Evolutionary conservation across 2,888 invertebrate species (phyloP).

Genomic region (Cephus pygmeus): DNA sequence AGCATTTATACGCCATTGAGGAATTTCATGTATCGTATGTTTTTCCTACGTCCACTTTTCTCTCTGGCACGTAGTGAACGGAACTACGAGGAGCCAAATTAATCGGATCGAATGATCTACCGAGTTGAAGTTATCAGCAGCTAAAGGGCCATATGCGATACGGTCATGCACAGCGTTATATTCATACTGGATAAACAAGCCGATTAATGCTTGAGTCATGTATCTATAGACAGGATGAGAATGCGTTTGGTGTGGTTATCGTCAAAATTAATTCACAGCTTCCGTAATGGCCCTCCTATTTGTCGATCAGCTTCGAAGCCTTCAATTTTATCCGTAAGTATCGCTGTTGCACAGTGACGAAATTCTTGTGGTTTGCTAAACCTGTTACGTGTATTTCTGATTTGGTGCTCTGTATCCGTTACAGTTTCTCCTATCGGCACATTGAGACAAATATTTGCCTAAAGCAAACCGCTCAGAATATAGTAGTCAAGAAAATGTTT

Average conservation of each 20-base stretch:
- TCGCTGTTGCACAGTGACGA: background rate
- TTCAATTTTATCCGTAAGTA: no score
- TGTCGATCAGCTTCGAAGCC: background rate
- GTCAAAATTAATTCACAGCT: background rate
- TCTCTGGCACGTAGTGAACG: background rate
- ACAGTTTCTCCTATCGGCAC: background rate
- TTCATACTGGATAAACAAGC: background rate
- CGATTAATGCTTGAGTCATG: background rate
- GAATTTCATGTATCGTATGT: background rate
- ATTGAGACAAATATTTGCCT: background rate
- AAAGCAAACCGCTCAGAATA: background rate
- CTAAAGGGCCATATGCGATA: background rate
- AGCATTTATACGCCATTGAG: background rate
- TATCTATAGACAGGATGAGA: background rate
- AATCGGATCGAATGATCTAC: background rate
- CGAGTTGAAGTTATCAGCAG: background rate
- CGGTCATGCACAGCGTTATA: background rate
- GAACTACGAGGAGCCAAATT: background rate
- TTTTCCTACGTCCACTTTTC: background rate
- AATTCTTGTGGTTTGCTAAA: background rate
- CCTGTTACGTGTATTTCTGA: background rate
- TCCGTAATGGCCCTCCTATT: background rate
- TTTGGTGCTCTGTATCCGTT: background rate
- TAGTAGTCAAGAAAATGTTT: no score
- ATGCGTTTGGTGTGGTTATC: background rate